phyloP scores from a whole-genome alignment of 2,113 vertebrate genomes.

The Ammodytes marinus region DNA sequence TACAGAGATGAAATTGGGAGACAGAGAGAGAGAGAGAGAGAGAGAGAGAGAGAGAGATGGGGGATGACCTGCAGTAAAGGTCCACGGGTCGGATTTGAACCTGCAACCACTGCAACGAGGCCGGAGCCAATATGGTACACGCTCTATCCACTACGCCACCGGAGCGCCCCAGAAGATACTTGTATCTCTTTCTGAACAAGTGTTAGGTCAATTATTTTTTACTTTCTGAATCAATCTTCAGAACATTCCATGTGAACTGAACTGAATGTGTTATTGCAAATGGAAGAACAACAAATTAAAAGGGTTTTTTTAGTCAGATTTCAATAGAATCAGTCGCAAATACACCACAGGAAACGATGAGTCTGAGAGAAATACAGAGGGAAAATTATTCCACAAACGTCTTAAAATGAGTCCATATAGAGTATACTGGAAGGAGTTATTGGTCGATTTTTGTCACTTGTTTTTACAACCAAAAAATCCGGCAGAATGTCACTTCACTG shows the following conservation, averaged over 20 bases:
- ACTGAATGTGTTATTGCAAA: neutral
- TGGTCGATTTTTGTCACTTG: neutral
- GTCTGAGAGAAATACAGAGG: no score
- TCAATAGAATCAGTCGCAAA: neutral
- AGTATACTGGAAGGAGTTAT: neutral
- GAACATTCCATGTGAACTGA: constrained; percentile 4
- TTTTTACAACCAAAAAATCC: neutral
- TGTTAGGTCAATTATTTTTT: neutral
- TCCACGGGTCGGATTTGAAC: no score
- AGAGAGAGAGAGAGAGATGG: no score
- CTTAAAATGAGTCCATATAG: neutral
- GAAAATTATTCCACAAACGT: neutral
- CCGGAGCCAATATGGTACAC: no score
- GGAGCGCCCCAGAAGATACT: neutral
- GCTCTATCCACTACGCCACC: neutral
- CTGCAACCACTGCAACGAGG: no score
- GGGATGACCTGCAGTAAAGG: no score
- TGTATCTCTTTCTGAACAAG: neutral
- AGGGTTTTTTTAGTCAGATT: neutral
- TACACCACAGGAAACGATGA: neutral
- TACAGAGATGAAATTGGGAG: no score
- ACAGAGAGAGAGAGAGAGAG: no score
- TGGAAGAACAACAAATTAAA: neutral
- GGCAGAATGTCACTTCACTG: neutral
- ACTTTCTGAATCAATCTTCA: constrained; percentile 25